Percentiles rank a stretch among this genome's conserved stretches.
Conservation (phyloP, 2,113 vertebrate species). For the Corydoras sp. region DNA sequence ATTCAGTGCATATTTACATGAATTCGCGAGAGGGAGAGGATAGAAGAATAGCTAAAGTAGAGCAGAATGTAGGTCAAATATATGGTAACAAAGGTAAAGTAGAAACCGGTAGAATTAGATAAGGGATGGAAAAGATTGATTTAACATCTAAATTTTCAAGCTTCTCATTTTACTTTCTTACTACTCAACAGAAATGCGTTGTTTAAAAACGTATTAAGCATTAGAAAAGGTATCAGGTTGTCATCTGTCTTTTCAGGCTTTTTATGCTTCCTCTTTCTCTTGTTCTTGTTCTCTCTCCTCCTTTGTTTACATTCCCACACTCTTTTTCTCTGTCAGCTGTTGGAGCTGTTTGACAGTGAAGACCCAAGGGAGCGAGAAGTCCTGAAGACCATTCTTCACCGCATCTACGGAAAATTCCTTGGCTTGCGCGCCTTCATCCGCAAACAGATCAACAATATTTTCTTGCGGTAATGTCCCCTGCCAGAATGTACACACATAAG, state of each 20-base stretch:
- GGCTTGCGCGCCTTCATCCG: conserved; percentile 95
- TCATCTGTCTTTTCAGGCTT: not conserved
- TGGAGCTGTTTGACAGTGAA: conserved; percentile 97
- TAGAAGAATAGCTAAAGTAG: too few species aligned
- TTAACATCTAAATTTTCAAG: too few species aligned
- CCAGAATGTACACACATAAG: not conserved
- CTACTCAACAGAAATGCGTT: too few species aligned
- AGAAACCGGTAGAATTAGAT: too few species aligned
- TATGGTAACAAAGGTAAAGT: too few species aligned
- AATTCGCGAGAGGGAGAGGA: too few species aligned
- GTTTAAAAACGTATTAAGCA: too few species aligned
- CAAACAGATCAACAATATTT: conserved; percentile 99
- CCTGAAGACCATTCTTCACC: conserved; percentile 93
- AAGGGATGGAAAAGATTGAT: too few species aligned
- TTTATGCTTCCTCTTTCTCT: not conserved
- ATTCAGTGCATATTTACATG: too few species aligned
- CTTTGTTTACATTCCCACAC: not conserved
- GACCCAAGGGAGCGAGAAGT: conserved; percentile 96
- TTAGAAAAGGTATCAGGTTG: not conserved
- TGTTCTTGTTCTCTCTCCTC: not conserved
- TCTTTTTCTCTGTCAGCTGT: conserved; percentile 62
- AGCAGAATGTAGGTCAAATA: not conserved
- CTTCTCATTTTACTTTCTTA: too few species aligned
- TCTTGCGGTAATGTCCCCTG: conserved; percentile 75
- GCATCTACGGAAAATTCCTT: conserved; percentile 96